phyloP scores from a whole-genome alignment of 2,113 vertebrate genomes.

The Aspiorhynchus laticeps region DNA sequence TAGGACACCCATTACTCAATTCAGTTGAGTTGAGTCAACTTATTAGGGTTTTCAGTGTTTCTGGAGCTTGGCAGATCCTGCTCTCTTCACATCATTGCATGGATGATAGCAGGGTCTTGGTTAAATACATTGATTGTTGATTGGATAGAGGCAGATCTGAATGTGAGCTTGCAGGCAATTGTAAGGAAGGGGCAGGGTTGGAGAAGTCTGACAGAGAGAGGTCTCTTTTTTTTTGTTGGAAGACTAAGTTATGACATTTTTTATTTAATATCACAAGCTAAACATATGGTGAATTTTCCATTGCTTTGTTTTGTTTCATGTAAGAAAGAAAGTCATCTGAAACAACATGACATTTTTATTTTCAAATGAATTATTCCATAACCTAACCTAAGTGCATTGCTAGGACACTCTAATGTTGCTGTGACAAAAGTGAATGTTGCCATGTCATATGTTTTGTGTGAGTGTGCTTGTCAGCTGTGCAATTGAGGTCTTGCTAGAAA shows the following conservation, averaged over 20 bases:
- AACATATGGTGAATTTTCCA: background rate
- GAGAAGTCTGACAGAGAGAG: background rate
- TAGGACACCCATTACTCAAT: no score
- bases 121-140: background rate
- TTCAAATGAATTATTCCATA: background rate
- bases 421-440: background rate
- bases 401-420: background rate
- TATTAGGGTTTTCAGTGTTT: no score
- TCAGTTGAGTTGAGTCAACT: no score
- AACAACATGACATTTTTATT: background rate
- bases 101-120: background rate
- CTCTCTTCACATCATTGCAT: background rate
- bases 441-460: background rate
- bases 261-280: background rate
- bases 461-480: background rate
- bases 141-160: background rate
- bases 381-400: background rate
- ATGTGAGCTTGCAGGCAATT: background rate
- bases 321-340: background rate
- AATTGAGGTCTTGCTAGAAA: slow-evolving; percentile 12
- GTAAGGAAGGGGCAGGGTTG: background rate
- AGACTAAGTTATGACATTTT: background rate
- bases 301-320: background rate
- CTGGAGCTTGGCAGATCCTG: no score
- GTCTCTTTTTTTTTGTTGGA: no score